Evolutionary conservation across 2,888 invertebrate genomes (phyloP), one percentile per base, ranked within the genome.

Genomic region (Gordius sp.): DNA sequence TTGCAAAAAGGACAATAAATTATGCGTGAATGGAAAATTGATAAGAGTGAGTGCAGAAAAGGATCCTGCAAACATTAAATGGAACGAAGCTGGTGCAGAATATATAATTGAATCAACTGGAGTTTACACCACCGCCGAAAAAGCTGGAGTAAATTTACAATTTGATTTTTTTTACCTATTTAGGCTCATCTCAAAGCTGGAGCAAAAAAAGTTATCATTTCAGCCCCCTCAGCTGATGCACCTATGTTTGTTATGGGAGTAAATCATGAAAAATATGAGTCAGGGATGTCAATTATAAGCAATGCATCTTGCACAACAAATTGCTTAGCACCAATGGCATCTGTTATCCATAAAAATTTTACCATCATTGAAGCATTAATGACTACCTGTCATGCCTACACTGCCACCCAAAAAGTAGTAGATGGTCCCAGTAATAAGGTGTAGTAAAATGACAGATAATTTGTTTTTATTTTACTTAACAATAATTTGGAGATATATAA

Each of bases 291-390:
- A 4, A 18, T 60, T 56, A 57, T 58, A 61, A 68, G 68, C 62
- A 70, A 70, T 62, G 70, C 70, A n/a, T 70, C 70, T 26, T 70
- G 70, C 62, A 70, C 71, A 41, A 71, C 71, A 57, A 71, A 71
- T 63, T 71, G 71, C 61, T 63, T 71, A 58, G 71, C 71, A 58
- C 71, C 71, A 2, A 60, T 71, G 2, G 71, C 69, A 33, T 71
- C 71, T 61, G 67, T 71, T 20, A 63, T 71, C 61, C 63, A 71
- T 59, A 68, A 71, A 59, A 66, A 68, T 16, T 71, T 66, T 60
- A 67, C 66, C 25, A 70, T 71, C 59, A 62, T 64, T 18, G 69
- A 70, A 61, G 71, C 66, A 55, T 63, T 71, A 20, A 71, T 71
- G 71, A 71, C 71, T 55, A 71, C 71, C 2, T 64, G 71, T 8